Evolutionary conservation across 2,888 invertebrate species (phyloP), one percentile per base, ranked within the genome.

Genomic region (Clanis bilineata): DNA sequence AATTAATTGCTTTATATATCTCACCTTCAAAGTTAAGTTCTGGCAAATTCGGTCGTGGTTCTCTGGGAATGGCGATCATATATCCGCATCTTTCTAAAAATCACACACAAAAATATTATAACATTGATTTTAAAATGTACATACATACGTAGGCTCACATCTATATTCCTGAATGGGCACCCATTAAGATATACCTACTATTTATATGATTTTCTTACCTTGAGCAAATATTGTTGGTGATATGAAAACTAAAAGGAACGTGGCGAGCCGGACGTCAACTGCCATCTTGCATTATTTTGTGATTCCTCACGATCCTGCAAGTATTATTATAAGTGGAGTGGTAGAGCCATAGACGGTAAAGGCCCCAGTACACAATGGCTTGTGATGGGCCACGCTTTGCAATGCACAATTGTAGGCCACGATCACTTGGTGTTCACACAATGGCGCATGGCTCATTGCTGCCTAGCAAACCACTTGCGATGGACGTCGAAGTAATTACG

Each of bases 21-120:
- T 73, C 73, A 88, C 90, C 88, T 45, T 79, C 77, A 60, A 80
- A 79, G 57, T 83, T 68, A 4, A 72, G 61, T 0, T 68, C 71
- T 0, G 78, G 72, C 15, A 83, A 68, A 9, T 78, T 65, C 0
- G 91, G 91, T 22, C 70, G 80, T 0, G 71, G 70, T n/a, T 79
- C 76, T 9, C 88, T 75, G 0, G 91, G 91, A 56, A 91, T 87
- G 0, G 66, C 77, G 1, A 62, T 69, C 86, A 90, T 90, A 65
- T 85, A 88, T 0, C 62, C 61, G 64, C 91, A 91, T 63, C 80
- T 72, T 21, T 74, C 81, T 79, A 69, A 12, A 73, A 71, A 6
- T 23, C n/a, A 23, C 2, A 23, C 22, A 21, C 0, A 18, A 15
- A 15, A 1, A 18, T 18, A 55, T 45, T 54, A 7, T 36, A 15